These are phyloP conservation scores for Bursaphelenchus okinawaensis DNA, from an alignment of 2,888 invertebrate genomes.

Conservation along the genomic window DNA sequence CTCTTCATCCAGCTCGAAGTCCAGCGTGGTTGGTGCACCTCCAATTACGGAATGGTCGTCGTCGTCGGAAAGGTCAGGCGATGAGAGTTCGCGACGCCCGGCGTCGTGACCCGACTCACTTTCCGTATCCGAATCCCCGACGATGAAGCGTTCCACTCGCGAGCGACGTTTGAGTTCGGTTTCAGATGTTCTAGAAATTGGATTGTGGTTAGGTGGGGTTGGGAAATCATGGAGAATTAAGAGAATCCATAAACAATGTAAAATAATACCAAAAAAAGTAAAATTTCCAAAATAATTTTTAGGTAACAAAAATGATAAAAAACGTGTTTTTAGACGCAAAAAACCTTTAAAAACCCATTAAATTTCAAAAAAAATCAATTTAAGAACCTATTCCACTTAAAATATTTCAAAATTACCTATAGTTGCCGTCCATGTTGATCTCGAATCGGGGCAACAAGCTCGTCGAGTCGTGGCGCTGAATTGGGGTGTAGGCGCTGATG, in stretches of 20 bases:
- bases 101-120: neutral
- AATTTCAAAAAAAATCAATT: too few relatives aligned
- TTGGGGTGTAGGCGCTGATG: neutral
- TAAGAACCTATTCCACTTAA: too few relatives aligned
- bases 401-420: neutral
- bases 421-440: neutral
- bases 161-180: neutral
- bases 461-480: neutral
- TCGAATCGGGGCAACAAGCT: neutral
- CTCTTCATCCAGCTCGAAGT: neutral
- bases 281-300: neutral
- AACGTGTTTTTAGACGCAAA: neutral
- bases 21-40: neutral
- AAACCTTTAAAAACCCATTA: too few relatives aligned
- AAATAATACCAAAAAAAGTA: neutral
- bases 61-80: neutral
- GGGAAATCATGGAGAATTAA: too few relatives aligned
- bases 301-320: neutral
- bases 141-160: neutral
- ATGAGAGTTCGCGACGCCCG: neutral
- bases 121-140: constrained; percentile 10
- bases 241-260: too few relatives aligned
- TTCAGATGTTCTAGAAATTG: neutral
- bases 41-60: neutral
- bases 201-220: too few relatives aligned